A percentile compares a stretch with the other conserved stretches of the same genome.
phyloP scores from a whole-genome alignment of 2,888 invertebrate genomes.

The Caenorhabditis afra region DNA sequence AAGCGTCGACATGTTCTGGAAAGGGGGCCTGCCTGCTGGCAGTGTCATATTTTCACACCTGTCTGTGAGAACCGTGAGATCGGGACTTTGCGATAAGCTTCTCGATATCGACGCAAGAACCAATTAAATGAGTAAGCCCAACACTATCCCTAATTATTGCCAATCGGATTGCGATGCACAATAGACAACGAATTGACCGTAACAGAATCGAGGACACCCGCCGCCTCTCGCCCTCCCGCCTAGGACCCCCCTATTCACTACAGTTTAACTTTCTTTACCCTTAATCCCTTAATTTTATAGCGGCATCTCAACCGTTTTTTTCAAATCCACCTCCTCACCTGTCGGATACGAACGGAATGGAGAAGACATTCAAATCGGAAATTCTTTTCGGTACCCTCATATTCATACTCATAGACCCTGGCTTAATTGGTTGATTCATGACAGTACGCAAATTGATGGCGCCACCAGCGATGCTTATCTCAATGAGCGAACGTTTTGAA shows the following conservation, averaged over 20 bases:
- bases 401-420: conserved; percentile 34
- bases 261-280: conserved; percentile 45
- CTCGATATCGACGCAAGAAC: conserved; percentile 30
- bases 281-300: conserved; percentile 58
- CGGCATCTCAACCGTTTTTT: conserved; percentile 35
- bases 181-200: conserved; percentile 57
- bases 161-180: conserved; percentile 56
- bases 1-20: conserved; percentile 11
- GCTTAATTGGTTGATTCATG: conserved; percentile 56
- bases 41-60: conserved; percentile 49
- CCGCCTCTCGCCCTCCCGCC: not conserved
- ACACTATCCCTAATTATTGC: conserved; percentile 33
- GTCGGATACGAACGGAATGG: not conserved
- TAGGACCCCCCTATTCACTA: conserved; percentile 11
- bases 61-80: conserved; percentile 30
- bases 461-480: conserved; percentile 56
- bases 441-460: conserved; percentile 50
- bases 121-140: conserved; percentile 47
- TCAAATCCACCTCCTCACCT: not conserved
- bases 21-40: conserved; percentile 26
- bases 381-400: conserved; percentile 28
- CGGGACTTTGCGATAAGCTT: conserved; percentile 26
- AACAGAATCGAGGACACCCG: conserved; percentile 48
- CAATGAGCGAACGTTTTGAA: conserved; percentile 29
- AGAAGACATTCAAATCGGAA: conserved; percentile 20